These are phyloP conservation scores for Drosophila differens DNA, from an alignment of 2,888 invertebrate species.

Conservation along the genomic window DNA sequence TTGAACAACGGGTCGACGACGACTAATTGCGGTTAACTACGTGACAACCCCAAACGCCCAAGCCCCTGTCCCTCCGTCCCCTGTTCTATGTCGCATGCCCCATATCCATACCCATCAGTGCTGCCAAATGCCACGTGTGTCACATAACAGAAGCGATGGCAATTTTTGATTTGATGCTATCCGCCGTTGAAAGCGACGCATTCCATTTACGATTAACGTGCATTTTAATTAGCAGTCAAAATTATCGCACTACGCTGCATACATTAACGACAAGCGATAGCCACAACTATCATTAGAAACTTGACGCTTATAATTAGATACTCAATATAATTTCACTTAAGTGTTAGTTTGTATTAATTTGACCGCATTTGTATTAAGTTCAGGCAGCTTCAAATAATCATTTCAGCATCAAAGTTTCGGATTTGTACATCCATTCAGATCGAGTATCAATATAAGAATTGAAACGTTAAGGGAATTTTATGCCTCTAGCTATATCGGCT, in stretches of 20 bases:
- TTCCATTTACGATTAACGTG: conserved; percentile 70
- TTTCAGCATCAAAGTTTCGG: neutral
- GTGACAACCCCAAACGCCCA: conserved; percentile 53
- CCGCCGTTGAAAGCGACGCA: conserved; percentile 35
- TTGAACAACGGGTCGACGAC: conserved; percentile 69
- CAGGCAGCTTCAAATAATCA: neutral
- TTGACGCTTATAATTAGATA: conserved; percentile 20
- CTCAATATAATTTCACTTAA: neutral
- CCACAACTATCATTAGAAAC: conserved; percentile 28
- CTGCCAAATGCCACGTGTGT: conserved; percentile 28
- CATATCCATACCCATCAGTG: conserved; percentile 5
- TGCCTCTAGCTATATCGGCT: too few relatives aligned
- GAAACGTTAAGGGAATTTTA: neutral
- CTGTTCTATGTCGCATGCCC: neutral
- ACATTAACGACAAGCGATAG: conserved; percentile 31
- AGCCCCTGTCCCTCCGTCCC: neutral
- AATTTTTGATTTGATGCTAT: conserved; percentile 50
- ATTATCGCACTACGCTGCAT: conserved; percentile 41
- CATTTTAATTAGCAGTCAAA: conserved; percentile 70
- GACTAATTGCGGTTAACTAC: conserved; percentile 77
- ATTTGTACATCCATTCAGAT: neutral
- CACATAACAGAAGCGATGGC: conserved; percentile 30
- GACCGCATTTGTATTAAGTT: neutral
- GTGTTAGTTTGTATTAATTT: neutral
- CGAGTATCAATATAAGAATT: neutral